These are phyloP conservation scores for Brienomyrus brachyistius DNA, from an alignment of 2,113 vertebrate genomes.

Conservation along the genomic window DNA sequence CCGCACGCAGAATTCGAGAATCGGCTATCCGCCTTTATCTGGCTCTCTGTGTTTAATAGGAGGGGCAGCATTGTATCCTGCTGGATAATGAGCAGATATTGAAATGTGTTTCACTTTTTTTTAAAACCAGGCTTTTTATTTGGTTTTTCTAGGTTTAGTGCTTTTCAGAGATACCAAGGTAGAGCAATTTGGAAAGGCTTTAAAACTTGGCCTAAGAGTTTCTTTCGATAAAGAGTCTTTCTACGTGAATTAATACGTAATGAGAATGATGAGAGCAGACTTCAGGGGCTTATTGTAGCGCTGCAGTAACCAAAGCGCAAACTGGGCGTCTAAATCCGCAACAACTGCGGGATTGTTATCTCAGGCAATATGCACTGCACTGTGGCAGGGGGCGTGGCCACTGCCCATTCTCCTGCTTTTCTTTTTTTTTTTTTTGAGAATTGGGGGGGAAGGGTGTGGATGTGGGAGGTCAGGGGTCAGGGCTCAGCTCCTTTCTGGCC, in stretches of 20 bases:
- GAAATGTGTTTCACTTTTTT: not conserved
- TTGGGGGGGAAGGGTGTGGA: not conserved
- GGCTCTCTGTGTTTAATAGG: not conserved
- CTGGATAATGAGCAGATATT: not conserved
- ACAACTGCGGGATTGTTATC: not conserved
- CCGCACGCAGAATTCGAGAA: not conserved
- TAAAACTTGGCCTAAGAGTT: not conserved
- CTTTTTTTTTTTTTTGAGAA: not conserved
- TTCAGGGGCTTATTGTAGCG: not conserved
- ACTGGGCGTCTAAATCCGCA: not conserved
- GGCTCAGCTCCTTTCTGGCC: not conserved
- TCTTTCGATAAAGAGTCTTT: not conserved
- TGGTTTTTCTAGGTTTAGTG: not conserved
- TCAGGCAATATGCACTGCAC: not conserved
- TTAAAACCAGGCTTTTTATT: not conserved
- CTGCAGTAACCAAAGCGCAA: not conserved
- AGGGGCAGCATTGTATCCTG: not conserved
- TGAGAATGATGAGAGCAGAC: not conserved
- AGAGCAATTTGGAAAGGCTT: not conserved
- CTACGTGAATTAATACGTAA: not conserved
- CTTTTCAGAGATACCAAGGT: not conserved
- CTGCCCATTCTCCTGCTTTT: not conserved
- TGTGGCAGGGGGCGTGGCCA: not conserved
- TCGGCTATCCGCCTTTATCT: not conserved
- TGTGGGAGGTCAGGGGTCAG: not conserved